A percentile compares a stretch with the other conserved stretches of the same genome.
phyloP scores from a whole-genome alignment of 2,888 invertebrate species.

The Oasisia sp. region DNA sequence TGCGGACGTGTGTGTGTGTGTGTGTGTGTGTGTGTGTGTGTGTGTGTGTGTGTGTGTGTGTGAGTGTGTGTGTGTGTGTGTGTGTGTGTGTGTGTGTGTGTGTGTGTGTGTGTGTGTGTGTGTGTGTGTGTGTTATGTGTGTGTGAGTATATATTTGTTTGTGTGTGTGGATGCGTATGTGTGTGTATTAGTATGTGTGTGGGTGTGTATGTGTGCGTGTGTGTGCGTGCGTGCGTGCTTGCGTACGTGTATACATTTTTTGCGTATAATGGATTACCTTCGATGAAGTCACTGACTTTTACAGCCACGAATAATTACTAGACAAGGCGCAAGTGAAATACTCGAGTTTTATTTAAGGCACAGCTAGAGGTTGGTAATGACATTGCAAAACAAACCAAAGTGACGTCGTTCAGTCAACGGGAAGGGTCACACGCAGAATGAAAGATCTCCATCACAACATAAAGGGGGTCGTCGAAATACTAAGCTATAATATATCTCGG shows the following conservation, averaged over 20 bases:
- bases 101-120: too few species aligned
- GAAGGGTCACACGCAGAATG: not conserved
- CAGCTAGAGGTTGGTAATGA: constrained; percentile 3
- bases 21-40: too few species aligned
- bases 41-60: not conserved
- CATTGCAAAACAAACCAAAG: not conserved
- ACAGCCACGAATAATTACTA: not conserved
- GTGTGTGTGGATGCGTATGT: not conserved
- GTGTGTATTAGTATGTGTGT: not conserved
- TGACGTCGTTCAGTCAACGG: not conserved
- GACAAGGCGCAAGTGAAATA: not conserved
- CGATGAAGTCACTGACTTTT: not conserved
- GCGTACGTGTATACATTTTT: not conserved
- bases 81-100: too few species aligned
- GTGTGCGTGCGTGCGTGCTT: not conserved
- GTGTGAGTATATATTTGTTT: too few species aligned
- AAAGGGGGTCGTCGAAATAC: not conserved
- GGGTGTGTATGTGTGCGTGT: too few species aligned
- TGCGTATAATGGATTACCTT: not conserved
- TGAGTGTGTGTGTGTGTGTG: not conserved
- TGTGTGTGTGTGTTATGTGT: too few species aligned
- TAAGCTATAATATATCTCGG: not conserved
- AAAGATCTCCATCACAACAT: constrained; percentile 1
- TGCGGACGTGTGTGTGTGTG: too few species aligned
- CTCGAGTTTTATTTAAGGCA: constrained; percentile 17